Conservation (phyloP, 2,113 vertebrate species). For the Catharus fuscescens region DNA sequence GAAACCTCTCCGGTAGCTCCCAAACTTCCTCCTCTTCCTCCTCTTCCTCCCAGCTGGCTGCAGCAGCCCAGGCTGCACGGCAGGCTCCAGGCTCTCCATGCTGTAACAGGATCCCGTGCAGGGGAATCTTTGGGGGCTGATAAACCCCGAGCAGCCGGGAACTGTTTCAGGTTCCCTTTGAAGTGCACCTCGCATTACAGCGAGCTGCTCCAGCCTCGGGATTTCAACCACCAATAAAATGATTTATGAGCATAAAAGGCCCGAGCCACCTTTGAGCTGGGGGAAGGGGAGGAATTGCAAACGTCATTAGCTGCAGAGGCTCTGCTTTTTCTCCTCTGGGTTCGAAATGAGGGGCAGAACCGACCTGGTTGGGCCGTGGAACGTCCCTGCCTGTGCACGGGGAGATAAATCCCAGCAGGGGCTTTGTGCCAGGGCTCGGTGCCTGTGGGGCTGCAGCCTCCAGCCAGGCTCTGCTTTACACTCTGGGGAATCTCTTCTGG, state of each 20-base stretch:
- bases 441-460: not conserved
- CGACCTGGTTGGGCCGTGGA: slow-evolving; percentile 2
- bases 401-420: not conserved
- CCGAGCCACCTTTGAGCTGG: slow-evolving; percentile 3
- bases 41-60: not conserved
- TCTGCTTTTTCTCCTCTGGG: not conserved
- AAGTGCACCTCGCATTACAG: slow-evolving; percentile 47
- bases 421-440: not conserved
- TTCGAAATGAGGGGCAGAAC: not conserved
- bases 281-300: not conserved
- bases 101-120: slow-evolving; percentile 64
- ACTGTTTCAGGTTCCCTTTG: slow-evolving; percentile 48
- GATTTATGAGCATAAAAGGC: slow-evolving; percentile 65
- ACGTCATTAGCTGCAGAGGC: not conserved
- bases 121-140: slow-evolving; percentile 54
- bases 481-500: not conserved
- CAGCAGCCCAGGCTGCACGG: not conserved
- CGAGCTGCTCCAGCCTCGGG: slow-evolving; percentile 10
- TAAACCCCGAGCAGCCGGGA: slow-evolving; percentile 48
- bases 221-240: slow-evolving; percentile 64
- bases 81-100: not conserved
- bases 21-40: not conserved
- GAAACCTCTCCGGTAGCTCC: not conserved
- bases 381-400: not conserved
- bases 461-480: not conserved